A percentile compares a stretch with the other conserved stretches of the same genome.
phyloP scores from a whole-genome alignment of 2,797 vertebrate genomes.

The Etheostoma perlongum region DNA sequence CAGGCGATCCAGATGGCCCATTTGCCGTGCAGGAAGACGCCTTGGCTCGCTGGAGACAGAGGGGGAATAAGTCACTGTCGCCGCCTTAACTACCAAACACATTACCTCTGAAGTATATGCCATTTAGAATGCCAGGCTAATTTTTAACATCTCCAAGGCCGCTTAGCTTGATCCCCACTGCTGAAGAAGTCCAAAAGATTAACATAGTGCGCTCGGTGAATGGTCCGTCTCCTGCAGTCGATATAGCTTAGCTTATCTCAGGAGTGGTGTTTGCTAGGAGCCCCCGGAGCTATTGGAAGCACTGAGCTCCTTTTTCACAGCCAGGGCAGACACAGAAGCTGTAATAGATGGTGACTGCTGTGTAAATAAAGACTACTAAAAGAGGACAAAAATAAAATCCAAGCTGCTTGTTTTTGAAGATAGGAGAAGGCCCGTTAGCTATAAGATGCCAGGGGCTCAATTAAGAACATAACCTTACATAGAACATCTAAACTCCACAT shows the following conservation, averaged over 20 bases:
- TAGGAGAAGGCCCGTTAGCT: conserved; percentile 18
- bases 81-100: conserved; percentile 78
- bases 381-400: conserved; percentile 20
- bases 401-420: conserved; percentile 12
- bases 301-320: conserved; percentile 44
- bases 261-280: conserved; percentile 50
- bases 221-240: conserved; percentile 53
- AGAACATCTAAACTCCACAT: conserved; percentile 18
- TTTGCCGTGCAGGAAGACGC: conserved; percentile 61
- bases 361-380: conserved; percentile 51
- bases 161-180: conserved; percentile 57
- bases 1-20: conserved; percentile 79
- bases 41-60: conserved; percentile 62
- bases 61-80: conserved; percentile 79
- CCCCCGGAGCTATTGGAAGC: conserved; percentile 49
- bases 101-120: conserved; percentile 77
- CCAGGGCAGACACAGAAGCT: conserved; percentile 20
- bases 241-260: conserved; percentile 69
- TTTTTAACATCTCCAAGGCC: conserved; percentile 67
- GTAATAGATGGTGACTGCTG: conserved; percentile 49
- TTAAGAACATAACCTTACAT: conserved; percentile 2
- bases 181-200: conserved; percentile 64
- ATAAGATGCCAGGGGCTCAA: conserved; percentile 12
- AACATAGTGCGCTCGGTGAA: conserved; percentile 57
- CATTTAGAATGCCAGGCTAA: conserved; percentile 69